phyloP scores from a whole-genome alignment of 2,797 vertebrate species.

The Tachyglossus aculeatus region DNA sequence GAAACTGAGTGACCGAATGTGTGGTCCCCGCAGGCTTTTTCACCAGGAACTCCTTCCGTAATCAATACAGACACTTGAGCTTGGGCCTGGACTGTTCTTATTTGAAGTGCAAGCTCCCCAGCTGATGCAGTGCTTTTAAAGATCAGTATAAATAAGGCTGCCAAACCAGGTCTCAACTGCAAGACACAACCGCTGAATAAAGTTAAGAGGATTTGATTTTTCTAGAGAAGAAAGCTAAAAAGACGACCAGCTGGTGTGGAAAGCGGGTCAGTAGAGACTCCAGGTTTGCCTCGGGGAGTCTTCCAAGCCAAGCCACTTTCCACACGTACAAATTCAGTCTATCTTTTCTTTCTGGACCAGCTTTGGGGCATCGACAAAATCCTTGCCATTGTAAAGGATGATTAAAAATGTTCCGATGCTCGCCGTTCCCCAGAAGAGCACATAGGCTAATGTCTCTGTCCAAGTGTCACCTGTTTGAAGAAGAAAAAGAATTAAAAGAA shows the following conservation, averaged over 20 bases:
- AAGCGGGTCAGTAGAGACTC: constrained; percentile 91
- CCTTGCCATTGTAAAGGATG: constrained; percentile 93
- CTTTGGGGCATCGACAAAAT: constrained; percentile 93
- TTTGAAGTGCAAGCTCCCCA: not conserved
- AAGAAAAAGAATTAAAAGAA: too few relatives aligned
- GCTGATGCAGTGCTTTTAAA: constrained; percentile 60
- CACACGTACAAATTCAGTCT: constrained; percentile 98
- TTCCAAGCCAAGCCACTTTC: constrained; percentile 89
- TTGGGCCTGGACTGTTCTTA: not conserved
- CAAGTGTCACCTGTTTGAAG: constrained; percentile 87
- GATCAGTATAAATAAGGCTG: constrained; percentile 52
- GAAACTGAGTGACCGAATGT: constrained; percentile 23
- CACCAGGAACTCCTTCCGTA: too few relatives aligned
- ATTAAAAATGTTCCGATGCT: constrained; percentile 89
- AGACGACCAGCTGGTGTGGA: constrained; percentile 65
- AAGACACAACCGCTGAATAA: constrained; percentile 14
- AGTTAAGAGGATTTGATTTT: not conserved
- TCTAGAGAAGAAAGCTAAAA: constrained; percentile 26
- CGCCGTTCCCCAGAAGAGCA: constrained; percentile 93
- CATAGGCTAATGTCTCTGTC: constrained; percentile 94
- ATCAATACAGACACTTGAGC: not conserved
- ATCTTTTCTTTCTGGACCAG: constrained; percentile 97
- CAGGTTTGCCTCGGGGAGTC: constrained; percentile 80
- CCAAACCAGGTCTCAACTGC: constrained; percentile 12
- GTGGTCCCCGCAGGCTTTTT: not conserved